Conservation (phyloP, 2,797 vertebrate genomes). For the Cossypha polioptera region DNA sequence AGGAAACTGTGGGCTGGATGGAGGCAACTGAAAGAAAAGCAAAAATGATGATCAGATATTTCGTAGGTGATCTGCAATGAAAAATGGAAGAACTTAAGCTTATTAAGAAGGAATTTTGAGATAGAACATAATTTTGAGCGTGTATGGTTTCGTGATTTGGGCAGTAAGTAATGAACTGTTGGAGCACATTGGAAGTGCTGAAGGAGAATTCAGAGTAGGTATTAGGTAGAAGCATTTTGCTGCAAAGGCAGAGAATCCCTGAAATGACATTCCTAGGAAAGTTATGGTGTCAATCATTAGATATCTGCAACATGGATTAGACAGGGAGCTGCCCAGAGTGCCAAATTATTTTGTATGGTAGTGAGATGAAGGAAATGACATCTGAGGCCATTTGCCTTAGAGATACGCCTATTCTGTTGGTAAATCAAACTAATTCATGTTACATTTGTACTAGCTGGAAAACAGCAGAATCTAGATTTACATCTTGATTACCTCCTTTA, state of each 20-base stretch:
- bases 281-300: background rate
- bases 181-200: background rate
- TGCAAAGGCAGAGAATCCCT: background rate
- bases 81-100: background rate
- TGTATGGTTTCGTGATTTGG: background rate
- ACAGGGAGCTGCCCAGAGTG: background rate
- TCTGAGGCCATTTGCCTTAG: background rate
- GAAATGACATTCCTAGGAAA: background rate
- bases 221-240: background rate
- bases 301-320: background rate
- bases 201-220: background rate
- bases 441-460: background rate
- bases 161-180: background rate
- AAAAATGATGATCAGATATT: background rate
- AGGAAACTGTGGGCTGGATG: background rate
- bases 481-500: conserved; percentile 57
- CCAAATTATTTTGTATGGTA: background rate
- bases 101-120: background rate
- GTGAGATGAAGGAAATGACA: background rate
- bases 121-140: background rate
- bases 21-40: background rate
- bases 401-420: background rate
- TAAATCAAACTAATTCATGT: conserved; percentile 13
- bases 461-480: conserved; percentile 47
- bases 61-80: background rate